Conservation (phyloP, 92 coral and sea anemone species). For the Palythoa caribaeorum region DNA sequence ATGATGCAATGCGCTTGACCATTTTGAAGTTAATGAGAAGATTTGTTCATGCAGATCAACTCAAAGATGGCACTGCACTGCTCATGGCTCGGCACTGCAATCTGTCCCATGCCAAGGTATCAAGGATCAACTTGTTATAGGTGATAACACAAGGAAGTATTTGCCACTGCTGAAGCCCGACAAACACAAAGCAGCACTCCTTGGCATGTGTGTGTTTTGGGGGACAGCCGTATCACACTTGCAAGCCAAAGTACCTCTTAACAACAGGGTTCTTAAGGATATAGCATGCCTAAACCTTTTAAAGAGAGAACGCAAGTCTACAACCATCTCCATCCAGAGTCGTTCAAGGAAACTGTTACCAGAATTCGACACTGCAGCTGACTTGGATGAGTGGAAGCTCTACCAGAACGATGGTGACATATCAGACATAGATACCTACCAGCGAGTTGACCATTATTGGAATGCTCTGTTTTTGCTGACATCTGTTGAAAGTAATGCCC, state of each 20-base stretch:
- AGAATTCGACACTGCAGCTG: not conserved
- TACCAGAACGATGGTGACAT: no score
- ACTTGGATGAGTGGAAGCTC: not conserved
- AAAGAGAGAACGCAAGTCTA: not conserved
- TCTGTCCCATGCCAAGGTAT: no score
- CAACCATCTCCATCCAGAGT: no score
- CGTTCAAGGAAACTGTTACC: not conserved
- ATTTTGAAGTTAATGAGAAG: no score
- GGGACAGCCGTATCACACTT: conserved; percentile 59
- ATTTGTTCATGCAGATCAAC: no score
- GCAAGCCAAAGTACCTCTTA: conserved; percentile 59
- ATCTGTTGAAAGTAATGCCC: conserved; percentile 63
- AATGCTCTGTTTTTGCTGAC: not conserved
- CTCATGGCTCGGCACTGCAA: conserved; percentile 34
- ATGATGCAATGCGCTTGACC: no score
- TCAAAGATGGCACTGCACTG: conserved; percentile 36
- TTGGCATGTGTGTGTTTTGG: conserved; percentile 64
- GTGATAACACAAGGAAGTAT: no score
- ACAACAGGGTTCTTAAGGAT: conserved; percentile 62
- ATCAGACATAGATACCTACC: not conserved
- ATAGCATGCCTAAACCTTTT: conserved; percentile 42
- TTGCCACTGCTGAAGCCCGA: not conserved
- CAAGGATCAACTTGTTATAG: no score
- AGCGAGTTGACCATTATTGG: conserved; percentile 26
- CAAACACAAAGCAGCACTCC: conserved; percentile 67